Evolutionary conservation across 2,888 invertebrate species (phyloP), one percentile per base, ranked within the genome.

Genomic region (Dryocosmus kuriphilus): DNA sequence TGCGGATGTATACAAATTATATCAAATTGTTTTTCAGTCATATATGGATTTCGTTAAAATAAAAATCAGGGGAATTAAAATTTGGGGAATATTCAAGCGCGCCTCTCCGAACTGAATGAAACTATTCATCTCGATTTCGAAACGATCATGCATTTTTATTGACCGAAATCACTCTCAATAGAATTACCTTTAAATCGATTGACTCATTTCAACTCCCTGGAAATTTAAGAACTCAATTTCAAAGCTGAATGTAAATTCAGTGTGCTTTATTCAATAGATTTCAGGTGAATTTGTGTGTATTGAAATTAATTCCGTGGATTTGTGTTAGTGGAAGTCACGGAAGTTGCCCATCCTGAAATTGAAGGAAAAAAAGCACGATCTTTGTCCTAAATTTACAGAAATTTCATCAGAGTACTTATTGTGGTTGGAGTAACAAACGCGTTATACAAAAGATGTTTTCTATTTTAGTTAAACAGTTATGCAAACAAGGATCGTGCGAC

Each of bases 341-440:
- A 60, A 60, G 27, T 60, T 60, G 5, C 5, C 27, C 60, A 60
- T 60, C 60, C 16, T 60, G 24, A 24, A 60, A 60, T 55, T 55
- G 11, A 60, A 16, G 14, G 6, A 24, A 60, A 57, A 55, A 60
- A 60, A 60, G 41, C 60, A 60, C 60, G 27, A 27, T 60, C 60
- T 60, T 60, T 60, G 60, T 60, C 60, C 60, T 60, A 60, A 60
- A 60, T 60, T 60, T 60, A 60, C 60, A 60, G 60, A 60, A 60
- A 60, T 60, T 27, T 27, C 60, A 27, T 60, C 60, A 60, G 60
- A 60, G 24, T 60, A 60, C 27, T 27, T 60, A 27, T 60, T 22
- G 8, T 55, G 8, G 5, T 60, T 60, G 22, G 22, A 60, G 27
- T 60, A 60, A 60, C 27, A 60, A 60, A 60, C 27, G 1, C 27